Conservation (phyloP, 2,113 vertebrate genomes). For the Sula dactylatra region DNA sequence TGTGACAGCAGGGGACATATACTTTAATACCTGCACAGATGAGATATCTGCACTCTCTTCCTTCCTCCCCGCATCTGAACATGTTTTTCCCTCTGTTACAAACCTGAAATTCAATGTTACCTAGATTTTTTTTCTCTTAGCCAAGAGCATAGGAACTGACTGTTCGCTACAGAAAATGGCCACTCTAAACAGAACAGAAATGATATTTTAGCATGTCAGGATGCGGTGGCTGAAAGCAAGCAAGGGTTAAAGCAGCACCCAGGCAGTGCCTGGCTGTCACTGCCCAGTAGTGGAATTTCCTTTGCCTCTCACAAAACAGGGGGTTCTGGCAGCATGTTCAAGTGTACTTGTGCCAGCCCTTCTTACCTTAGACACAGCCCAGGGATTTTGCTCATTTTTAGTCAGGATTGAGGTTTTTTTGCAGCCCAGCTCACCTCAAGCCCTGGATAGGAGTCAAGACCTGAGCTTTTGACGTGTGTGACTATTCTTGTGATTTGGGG, state of each 20-base stretch:
- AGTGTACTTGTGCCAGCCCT: neutral
- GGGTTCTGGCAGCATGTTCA: neutral
- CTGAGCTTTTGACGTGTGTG: neutral
- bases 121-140: neutral
- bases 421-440: neutral
- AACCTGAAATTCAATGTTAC: neutral
- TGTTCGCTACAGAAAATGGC: conserved; percentile 15
- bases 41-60: neutral
- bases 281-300: neutral
- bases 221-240: neutral
- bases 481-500: neutral
- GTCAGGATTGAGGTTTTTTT: neutral
- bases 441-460: neutral
- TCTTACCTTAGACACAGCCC: neutral
- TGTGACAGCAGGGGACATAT: neutral
- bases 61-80: neutral
- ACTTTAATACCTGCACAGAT: neutral
- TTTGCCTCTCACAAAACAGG: neutral
- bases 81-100: neutral
- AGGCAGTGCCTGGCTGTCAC: neutral
- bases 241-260: neutral
- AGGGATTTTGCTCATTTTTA: conserved; percentile 1
- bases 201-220: neutral
- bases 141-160: neutral
- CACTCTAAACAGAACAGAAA: neutral